Percentiles rank a stretch among this genome's conserved stretches.
These are phyloP conservation scores for Papilio elwesi DNA, from an alignment of 2,888 invertebrate species.

Conservation along the genomic window DNA sequence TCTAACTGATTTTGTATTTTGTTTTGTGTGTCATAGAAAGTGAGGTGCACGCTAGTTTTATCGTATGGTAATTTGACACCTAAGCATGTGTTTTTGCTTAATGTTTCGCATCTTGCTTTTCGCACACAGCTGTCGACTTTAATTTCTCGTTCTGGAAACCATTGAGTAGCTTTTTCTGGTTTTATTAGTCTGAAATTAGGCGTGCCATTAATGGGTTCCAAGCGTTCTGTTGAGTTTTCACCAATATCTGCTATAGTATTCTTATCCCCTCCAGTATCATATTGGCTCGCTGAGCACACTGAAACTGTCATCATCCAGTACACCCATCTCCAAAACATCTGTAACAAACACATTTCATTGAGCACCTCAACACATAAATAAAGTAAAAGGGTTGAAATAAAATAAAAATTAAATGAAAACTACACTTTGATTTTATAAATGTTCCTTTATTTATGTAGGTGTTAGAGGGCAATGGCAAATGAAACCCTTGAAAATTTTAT, in stretches of 20 bases:
- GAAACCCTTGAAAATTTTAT: constrained; percentile 77
- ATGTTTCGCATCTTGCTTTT: constrained; percentile 87
- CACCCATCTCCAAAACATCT: constrained; percentile 73
- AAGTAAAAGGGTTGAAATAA: constrained; percentile 51
- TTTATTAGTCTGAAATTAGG: constrained; percentile 82
- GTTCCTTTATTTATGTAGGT: constrained; percentile 77
- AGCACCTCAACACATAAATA: constrained; percentile 51
- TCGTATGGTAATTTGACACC: constrained; percentile 91
- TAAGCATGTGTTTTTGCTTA: constrained; percentile 88
- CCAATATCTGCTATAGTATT: constrained; percentile 66
- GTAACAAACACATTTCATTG: constrained; percentile 72
- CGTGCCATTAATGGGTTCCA: constrained; percentile 84
- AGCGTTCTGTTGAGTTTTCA: constrained; percentile 68
- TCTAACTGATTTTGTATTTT: constrained; percentile 88
- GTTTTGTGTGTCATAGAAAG: constrained; percentile 88
- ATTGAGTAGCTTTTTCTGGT: constrained; percentile 84
- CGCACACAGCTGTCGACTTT: constrained; percentile 87
- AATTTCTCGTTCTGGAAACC: constrained; percentile 85
- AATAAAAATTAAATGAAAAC: constrained; percentile 73
- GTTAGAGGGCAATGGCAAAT: constrained; percentile 73
- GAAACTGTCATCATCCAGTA: constrained; percentile 58
- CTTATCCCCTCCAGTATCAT: constrained; percentile 66
- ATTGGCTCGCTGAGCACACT: constrained; percentile 67
- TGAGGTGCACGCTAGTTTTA: constrained; percentile 90
- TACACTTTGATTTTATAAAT: constrained; percentile 72